These are phyloP conservation scores for Gari tellinella DNA, from an alignment of 2,888 invertebrate genomes.

Conservation along the genomic window DNA sequence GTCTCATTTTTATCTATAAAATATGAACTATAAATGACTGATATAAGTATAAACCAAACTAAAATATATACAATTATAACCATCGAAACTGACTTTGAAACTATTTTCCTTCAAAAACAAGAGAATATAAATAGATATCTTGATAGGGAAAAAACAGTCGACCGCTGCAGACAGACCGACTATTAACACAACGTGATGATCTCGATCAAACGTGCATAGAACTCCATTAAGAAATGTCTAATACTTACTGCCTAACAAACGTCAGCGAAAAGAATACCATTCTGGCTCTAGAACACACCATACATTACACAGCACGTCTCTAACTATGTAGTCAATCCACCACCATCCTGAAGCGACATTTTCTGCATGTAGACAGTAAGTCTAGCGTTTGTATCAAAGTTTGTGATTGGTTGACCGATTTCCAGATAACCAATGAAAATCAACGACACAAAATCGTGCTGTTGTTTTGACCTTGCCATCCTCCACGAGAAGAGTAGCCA, in stretches of 20 bases:
- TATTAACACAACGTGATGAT: no score
- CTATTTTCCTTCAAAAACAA: neutral
- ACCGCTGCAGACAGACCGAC: neutral
- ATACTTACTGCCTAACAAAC: constrained; percentile 75
- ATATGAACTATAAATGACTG: no score
- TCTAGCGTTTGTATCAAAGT: constrained; percentile 26
- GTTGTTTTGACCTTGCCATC: constrained; percentile 32
- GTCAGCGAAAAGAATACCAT: constrained; percentile 75
- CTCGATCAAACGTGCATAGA: no score
- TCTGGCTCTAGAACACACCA: constrained; percentile 9
- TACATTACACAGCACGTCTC: constrained; percentile 6
- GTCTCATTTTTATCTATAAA: neutral
- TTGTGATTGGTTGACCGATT: constrained; percentile 49
- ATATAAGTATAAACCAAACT: no score
- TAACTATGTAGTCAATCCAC: constrained; percentile 1
- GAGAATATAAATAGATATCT: neutral
- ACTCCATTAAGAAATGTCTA: no score
- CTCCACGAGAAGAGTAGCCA: constrained; percentile 56
- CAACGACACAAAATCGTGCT: constrained; percentile 8
- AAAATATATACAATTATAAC: no score
- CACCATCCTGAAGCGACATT: constrained; percentile 36
- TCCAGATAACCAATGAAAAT: constrained; percentile 45
- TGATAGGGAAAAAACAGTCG: neutral
- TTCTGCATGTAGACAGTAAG: constrained; percentile 50
- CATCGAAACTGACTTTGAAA: neutral